Evolutionary conservation across 1,140 invertebrate species (phyloP).

Genomic region (Brachionus asplanchnoidis): DNA sequence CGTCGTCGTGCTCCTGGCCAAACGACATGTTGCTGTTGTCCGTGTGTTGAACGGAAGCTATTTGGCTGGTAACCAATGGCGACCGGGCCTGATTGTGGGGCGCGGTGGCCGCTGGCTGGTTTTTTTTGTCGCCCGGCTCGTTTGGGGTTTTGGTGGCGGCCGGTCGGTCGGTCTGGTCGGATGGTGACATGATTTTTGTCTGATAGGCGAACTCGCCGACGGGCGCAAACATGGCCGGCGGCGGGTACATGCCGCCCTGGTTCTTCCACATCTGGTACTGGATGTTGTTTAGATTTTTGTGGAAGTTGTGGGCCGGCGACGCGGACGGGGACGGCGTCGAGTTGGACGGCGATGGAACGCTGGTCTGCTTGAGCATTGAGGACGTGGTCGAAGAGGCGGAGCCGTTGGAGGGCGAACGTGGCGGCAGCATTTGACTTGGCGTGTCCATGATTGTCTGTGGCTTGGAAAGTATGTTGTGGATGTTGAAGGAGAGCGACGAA

Average conservation of each 20-base stretch:
- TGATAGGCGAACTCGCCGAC: background rate
- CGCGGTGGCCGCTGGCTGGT: background rate
- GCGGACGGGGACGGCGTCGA: background rate
- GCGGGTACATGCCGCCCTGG: background rate
- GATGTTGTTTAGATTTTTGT: conserved; percentile 11
- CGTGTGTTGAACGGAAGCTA: background rate
- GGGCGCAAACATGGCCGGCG: background rate
- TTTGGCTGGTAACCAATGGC: background rate
- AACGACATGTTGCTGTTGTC: conserved; percentile 39
- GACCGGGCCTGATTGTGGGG: background rate
- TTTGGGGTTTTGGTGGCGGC: background rate
- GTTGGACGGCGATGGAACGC: conserved; percentile 10
- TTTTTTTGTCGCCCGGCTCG: background rate
- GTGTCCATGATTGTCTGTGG: background rate
- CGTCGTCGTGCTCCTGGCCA: conserved; percentile 10
- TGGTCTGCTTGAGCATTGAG: background rate
- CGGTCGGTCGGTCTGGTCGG: background rate
- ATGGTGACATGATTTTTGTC: background rate
- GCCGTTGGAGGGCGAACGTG: background rate
- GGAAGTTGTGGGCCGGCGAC: background rate
- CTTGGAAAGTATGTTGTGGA: conserved; percentile 10
- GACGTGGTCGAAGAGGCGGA: background rate
- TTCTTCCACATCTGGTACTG: conserved; percentile 34
- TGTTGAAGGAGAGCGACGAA: conserved; percentile 2
- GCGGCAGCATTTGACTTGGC: conserved; percentile 12